A percentile compares a stretch with the other conserved stretches of the same genome.
These are phyloP conservation scores for Zaprionus obscuricornis DNA, from an alignment of 2,888 invertebrate genomes.

Conservation along the genomic window DNA sequence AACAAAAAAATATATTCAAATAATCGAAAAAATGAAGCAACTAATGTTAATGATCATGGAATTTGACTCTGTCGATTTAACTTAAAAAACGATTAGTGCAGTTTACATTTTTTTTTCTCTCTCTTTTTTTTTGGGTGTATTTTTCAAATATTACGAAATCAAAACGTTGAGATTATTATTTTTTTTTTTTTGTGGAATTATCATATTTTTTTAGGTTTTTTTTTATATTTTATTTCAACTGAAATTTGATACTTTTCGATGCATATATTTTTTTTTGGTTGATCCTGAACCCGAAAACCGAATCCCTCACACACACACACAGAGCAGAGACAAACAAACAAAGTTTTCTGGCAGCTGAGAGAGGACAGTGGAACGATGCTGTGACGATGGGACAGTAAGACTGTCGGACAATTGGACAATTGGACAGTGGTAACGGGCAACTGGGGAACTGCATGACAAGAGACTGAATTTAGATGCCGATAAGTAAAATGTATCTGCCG, in stretches of 20 bases:
- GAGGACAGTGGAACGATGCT: not conserved
- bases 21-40: not conserved
- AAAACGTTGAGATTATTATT: conserved; percentile 6
- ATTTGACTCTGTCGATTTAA: conserved; percentile 33
- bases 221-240: conserved; percentile 21
- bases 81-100: conserved; percentile 45
- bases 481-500: conserved; percentile 75
- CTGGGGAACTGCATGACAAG: conserved; percentile 54
- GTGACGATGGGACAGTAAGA: not conserved
- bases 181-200: not conserved
- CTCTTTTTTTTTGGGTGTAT: not conserved
- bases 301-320: too few relatives aligned
- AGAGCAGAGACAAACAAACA: conserved; percentile 17
- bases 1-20: conserved; percentile 34
- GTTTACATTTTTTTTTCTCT: conserved; percentile 14
- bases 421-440: not conserved
- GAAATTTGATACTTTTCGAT: conserved; percentile 70
- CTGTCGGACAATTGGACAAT: not conserved
- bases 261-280: conserved; percentile 22
- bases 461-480: conserved; percentile 74
- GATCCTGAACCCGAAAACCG: conserved; percentile 23
- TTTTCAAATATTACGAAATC: conserved; percentile 9
- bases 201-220: too few relatives aligned
- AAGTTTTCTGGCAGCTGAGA: too few relatives aligned
- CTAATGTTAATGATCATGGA: conserved; percentile 19